Conservation (phyloP, 2,888 invertebrate genomes). For the Acleris emargana region DNA sequence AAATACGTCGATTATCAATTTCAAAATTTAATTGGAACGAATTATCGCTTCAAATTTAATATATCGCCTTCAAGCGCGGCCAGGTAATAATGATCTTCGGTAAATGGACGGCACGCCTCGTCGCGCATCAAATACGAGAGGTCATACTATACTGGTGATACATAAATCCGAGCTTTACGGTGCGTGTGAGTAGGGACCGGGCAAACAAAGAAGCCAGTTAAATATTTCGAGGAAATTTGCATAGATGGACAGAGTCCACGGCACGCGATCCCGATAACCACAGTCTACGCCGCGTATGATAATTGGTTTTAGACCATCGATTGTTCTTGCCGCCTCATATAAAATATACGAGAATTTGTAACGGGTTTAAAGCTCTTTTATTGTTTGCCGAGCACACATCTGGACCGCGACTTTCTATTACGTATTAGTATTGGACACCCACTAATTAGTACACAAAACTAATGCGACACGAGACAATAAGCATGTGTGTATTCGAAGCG, state of each 20-base stretch:
- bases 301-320: constrained; percentile 58
- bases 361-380: constrained; percentile 70
- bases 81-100: constrained; percentile 14
- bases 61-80: constrained; percentile 30
- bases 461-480: constrained; percentile 73
- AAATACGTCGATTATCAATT: constrained; percentile 32
- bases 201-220: constrained; percentile 70
- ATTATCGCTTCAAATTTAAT: constrained; percentile 37
- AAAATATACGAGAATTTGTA: constrained; percentile 68
- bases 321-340: constrained; percentile 67
- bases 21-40: constrained; percentile 36
- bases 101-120: constrained; percentile 26
- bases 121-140: constrained; percentile 47
- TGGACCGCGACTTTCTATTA: constrained; percentile 80
- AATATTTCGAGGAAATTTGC: constrained; percentile 82
- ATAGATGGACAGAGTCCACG: constrained; percentile 76
- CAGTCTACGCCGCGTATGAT: constrained; percentile 48
- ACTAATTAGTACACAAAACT: constrained; percentile 83
- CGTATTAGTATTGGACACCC: constrained; percentile 80
- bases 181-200: constrained; percentile 63
- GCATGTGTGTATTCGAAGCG: constrained; percentile 61
- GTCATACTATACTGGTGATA: constrained; percentile 53
- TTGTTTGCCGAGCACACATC: constrained; percentile 79
- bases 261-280: constrained; percentile 36
- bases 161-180: constrained; percentile 62